phyloP scores from a whole-genome alignment of 2,888 invertebrate species.

The Thera obeliscata region DNA sequence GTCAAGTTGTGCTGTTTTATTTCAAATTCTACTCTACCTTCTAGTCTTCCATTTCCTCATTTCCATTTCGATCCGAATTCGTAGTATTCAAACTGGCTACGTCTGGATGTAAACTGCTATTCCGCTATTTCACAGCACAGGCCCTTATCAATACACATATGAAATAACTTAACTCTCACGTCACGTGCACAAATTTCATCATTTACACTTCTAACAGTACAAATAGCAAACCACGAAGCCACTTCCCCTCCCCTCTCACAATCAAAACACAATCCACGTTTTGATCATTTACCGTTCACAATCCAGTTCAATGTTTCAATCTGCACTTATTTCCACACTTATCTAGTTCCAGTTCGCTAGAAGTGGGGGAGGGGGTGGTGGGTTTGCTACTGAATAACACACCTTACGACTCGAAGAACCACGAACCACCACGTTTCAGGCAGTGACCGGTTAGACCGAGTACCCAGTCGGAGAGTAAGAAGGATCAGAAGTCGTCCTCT shows the following conservation, averaged over 20 bases:
- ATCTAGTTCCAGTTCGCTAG: slow-evolving; percentile 10
- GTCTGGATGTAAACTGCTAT: too few species aligned
- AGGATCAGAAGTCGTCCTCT: slow-evolving; percentile 72
- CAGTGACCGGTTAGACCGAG: not conserved
- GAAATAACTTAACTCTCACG: slow-evolving; percentile 4
- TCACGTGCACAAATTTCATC: slow-evolving; percentile 14
- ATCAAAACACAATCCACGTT: slow-evolving; percentile 19
- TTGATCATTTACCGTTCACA: slow-evolving; percentile 19
- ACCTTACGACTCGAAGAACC: slow-evolving; percentile 3
- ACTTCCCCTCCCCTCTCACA: slow-evolving; percentile 4
- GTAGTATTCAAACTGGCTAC: too few species aligned
- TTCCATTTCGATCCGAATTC: too few species aligned
- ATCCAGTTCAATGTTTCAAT: slow-evolving; percentile 23
- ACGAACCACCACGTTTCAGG: not conserved
- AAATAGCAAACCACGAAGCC: slow-evolving; percentile 9
- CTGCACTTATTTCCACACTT: slow-evolving; percentile 16
- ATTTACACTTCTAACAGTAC: slow-evolving; percentile 12
- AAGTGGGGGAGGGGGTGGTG: slow-evolving; percentile 3
- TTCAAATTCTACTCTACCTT: not conserved
- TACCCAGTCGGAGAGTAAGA: not conserved
- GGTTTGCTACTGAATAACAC: slow-evolving; percentile 5
- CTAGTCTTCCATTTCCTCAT: too few species aligned
- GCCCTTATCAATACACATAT: not conserved
- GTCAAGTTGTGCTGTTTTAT: not conserved
- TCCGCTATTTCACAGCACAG: slow-evolving; percentile 5